A percentile compares a stretch with the other conserved stretches of the same genome.
Evolutionary conservation across 2,797 vertebrate genomes (phyloP).

Genomic region (Sandelia bainsii): DNA sequence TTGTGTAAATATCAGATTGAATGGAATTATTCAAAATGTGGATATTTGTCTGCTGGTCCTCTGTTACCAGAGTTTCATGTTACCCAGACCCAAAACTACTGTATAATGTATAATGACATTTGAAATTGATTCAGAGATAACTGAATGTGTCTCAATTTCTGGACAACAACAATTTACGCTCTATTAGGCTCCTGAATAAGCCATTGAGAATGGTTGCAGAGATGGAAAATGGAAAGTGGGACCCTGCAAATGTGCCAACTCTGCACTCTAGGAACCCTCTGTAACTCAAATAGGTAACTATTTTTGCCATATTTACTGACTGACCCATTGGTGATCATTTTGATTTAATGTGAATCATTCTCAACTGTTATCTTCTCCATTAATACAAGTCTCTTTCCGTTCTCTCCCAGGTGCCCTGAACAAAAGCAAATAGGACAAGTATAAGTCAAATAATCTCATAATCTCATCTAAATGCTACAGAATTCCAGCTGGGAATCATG

Average conservation of each 20-base stretch:
- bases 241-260: constrained; percentile 26
- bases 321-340: constrained; percentile 37
- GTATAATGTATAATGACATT: constrained; percentile 12
- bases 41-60: constrained; percentile 22
- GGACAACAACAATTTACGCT: constrained; percentile 55
- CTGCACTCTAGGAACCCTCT: constrained; percentile 26
- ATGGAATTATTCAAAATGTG: constrained; percentile 50
- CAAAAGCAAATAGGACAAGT: constrained; percentile 50
- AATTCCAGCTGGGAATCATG: constrained; percentile 39
- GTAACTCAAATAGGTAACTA: constrained; percentile 55
- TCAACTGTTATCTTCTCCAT: neutral
- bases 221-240: constrained; percentile 44
- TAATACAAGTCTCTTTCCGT: constrained; percentile 4
- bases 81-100: constrained; percentile 6
- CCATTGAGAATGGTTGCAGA: constrained; percentile 20
- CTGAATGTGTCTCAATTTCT: constrained; percentile 47
- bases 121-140: constrained; percentile 48
- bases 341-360: constrained; percentile 35
- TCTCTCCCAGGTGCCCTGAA: constrained; percentile 40
- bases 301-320: constrained; percentile 52
- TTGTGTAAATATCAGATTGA: constrained; percentile 70
- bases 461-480: constrained; percentile 41
- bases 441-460: constrained; percentile 32
- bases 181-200: constrained; percentile 47
- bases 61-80: constrained; percentile 16